These are phyloP conservation scores for Catharus ustulatus DNA, from an alignment of 2,797 vertebrate genomes.

Conservation along the genomic window DNA sequence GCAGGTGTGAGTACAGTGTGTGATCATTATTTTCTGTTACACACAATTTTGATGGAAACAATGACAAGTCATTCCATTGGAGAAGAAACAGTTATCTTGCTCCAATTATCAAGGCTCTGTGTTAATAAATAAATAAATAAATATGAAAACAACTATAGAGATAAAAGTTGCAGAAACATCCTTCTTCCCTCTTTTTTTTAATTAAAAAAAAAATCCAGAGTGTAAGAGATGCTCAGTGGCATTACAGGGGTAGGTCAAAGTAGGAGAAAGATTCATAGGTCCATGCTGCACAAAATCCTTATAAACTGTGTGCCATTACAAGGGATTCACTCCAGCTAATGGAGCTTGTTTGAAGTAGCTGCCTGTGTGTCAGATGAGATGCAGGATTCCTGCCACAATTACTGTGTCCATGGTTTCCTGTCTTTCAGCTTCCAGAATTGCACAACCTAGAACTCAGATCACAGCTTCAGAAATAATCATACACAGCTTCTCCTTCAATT, in stretches of 20 bases:
- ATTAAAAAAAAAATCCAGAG: neutral
- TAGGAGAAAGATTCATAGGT: neutral
- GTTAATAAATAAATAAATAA: neutral
- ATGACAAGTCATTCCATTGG: rapidly evolving
- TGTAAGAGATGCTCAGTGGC: neutral
- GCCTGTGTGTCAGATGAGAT: neutral
- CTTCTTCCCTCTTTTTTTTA: neutral
- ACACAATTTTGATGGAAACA: neutral
- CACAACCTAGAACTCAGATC: neutral
- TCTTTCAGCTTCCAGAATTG: neutral
- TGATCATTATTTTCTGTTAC: neutral
- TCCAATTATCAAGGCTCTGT: neutral
- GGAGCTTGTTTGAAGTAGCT: neutral
- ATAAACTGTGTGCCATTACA: neutral
- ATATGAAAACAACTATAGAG: neutral
- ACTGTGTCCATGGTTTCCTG: neutral
- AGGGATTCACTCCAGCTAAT: neutral
- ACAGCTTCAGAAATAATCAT: neutral
- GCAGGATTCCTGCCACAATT: neutral
- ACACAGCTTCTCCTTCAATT: neutral
- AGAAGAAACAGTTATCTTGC: neutral
- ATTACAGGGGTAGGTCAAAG: neutral
- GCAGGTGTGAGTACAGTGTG: neutral
- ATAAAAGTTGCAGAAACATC: neutral
- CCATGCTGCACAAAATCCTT: neutral